Evolutionary conservation across 1,140 invertebrate species (phyloP).

Genomic region (Trichonephila inaurata): DNA sequence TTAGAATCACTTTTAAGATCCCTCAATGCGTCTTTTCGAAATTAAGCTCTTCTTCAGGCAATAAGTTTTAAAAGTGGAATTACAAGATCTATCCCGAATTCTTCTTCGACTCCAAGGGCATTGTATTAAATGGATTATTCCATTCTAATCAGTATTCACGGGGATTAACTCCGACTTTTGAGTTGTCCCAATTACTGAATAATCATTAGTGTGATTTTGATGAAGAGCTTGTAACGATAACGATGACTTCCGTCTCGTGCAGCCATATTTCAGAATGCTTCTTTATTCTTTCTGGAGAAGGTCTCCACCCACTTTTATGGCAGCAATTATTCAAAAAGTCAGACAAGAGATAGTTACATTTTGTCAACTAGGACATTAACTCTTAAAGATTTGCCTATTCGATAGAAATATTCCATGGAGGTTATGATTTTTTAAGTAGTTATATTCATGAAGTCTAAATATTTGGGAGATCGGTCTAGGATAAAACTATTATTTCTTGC

Average conservation of each 20-base stretch:
- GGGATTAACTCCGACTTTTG: background rate
- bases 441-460: too few species aligned
- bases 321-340: background rate
- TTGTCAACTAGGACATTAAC: background rate
- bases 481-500: too few species aligned
- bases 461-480: too few species aligned
- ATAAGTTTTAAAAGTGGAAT: background rate
- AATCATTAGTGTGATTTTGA: background rate
- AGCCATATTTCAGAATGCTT: background rate
- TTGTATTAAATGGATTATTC: background rate
- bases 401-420: too few species aligned
- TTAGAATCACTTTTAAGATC: background rate
- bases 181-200: background rate
- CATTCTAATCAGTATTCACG: background rate
- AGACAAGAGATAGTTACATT: background rate
- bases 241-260: background rate
- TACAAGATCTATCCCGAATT: background rate
- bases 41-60: background rate
- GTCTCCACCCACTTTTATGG: constrained; percentile 25
- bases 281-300: background rate
- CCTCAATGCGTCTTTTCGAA: background rate
- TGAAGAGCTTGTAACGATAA: background rate
- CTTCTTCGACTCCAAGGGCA: background rate
- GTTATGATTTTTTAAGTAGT: too few species aligned
- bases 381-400: background rate